phyloP scores from a whole-genome alignment of 2,888 invertebrate species.

The Ptychoptera albimana region DNA sequence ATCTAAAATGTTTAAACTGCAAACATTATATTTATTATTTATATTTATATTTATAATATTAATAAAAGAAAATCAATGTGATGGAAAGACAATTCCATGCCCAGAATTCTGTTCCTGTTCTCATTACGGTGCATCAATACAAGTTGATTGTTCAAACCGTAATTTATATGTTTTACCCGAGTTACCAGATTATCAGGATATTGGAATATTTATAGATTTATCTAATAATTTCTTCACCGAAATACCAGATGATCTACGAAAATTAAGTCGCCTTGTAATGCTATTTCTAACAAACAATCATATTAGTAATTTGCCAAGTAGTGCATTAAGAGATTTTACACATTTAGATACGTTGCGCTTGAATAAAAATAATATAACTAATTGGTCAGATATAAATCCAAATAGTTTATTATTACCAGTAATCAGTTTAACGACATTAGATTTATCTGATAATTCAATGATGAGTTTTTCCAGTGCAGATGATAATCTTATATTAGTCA shows the following conservation, averaged over 20 bases:
- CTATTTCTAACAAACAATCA: conserved; percentile 38
- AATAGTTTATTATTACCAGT: conserved; percentile 34
- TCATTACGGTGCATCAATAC: conserved; percentile 24
- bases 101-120: conserved; percentile 22
- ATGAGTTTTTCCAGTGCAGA: conserved; percentile 34
- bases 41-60: conserved; percentile 1
- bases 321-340: conserved; percentile 36
- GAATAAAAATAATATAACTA: conserved; percentile 42
- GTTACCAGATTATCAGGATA: conserved; percentile 22
- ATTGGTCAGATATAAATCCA: conserved; percentile 40
- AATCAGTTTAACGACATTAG: conserved; percentile 37
- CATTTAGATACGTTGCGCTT: conserved; percentile 43
- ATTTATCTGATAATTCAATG: conserved; percentile 47
- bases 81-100: conserved; percentile 15
- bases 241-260: conserved; percentile 36
- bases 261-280: conserved; percentile 34
- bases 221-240: conserved; percentile 42
- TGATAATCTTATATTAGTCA: conserved; percentile 37
- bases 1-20: too few relatives aligned
- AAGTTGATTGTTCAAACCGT: conserved; percentile 20
- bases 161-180: conserved; percentile 13
- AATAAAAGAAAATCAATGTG: background rate
- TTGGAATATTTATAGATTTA: conserved; percentile 40
- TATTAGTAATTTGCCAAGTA: conserved; percentile 32
- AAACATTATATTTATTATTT: too few relatives aligned